Percentiles rank a stretch among this genome's conserved stretches.
Evolutionary conservation across 2,113 vertebrate genomes (phyloP).

Genomic region (Acanthisitta chloris): DNA sequence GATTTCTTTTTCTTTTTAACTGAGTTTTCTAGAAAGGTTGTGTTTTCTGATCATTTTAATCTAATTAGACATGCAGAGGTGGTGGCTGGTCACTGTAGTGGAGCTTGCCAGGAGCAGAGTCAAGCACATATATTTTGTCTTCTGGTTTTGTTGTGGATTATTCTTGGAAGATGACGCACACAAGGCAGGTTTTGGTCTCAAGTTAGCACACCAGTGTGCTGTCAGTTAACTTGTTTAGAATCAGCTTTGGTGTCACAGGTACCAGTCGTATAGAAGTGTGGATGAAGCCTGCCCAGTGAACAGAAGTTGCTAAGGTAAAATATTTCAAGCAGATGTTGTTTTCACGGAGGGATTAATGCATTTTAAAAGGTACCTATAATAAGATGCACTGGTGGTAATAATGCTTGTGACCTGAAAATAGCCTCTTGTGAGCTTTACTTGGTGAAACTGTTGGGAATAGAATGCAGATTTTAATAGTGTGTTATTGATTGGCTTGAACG

Average conservation of each 20-base stretch:
- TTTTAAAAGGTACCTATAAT: not conserved
- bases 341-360: not conserved
- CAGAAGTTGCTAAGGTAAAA: not conserved
- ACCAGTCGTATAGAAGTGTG: too few species aligned
- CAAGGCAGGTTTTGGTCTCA: not conserved
- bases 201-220: not conserved
- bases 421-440: not conserved
- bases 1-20: not conserved
- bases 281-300: not conserved
- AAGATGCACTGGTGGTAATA: not conserved
- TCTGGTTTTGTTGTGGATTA: not conserved
- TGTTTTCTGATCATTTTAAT: not conserved
- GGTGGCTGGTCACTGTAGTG: not conserved
- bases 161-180: not conserved
- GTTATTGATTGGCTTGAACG: not conserved
- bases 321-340: not conserved
- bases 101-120: not conserved
- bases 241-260: not conserved
- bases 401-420: not conserved
- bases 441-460: not conserved
- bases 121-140: not conserved
- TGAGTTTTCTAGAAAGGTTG: not conserved
- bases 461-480: not conserved
- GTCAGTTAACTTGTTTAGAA: not conserved
- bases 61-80: not conserved